Evolutionary conservation across 1,140 invertebrate genomes (phyloP), one percentile per base, ranked within the genome.

Genomic region (Agrypnia vestita): DNA sequence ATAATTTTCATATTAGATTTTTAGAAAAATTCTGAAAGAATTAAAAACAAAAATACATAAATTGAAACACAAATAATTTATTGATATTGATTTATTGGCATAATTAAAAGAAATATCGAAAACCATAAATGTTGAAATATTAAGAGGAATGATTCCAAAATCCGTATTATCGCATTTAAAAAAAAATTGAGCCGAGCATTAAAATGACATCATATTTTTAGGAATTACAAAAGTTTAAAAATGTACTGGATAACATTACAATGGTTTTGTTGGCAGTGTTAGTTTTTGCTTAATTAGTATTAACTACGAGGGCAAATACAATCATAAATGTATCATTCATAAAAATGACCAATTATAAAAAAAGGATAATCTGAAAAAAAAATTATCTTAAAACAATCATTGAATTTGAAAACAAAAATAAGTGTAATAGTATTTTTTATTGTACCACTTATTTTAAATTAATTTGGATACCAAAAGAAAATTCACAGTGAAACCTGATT

Each of bases 41-140:
- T 15, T 13, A 12, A 13, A 13, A 51, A 51, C 49, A 4, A 3
- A 51, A 15, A 3, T 13, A 51, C 3, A 13, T 3, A 51, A 51
- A 13, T 1, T 12, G 8, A 51, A 49, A 69, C 4, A 49, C 13
- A 15, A 17, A 47, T 11, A 15, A 69, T 47, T 69, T 6, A 47
- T 69, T 69, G 44, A 69, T 15, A 69, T 21, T 46, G 43, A 69
- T 69, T 69, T 69, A 69, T 69, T 69, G 64, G 64, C 44, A 49
- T 47, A 69, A 69, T 13, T 51, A 51, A 51, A 15, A 35, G 61
- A 64, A 64, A 49, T 69, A 43, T 69, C n/a, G 21, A 69, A 35
- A 69, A 17, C 17, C 15, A 8, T 46, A 69, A 69, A 47, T 46
- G 46, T 9, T 3, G 15, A 69, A 44, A 69, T n/a, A 69, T 46